Evolutionary conservation across 2,113 vertebrate genomes (phyloP).

Genomic region (Ochotona curzoniae): DNA sequence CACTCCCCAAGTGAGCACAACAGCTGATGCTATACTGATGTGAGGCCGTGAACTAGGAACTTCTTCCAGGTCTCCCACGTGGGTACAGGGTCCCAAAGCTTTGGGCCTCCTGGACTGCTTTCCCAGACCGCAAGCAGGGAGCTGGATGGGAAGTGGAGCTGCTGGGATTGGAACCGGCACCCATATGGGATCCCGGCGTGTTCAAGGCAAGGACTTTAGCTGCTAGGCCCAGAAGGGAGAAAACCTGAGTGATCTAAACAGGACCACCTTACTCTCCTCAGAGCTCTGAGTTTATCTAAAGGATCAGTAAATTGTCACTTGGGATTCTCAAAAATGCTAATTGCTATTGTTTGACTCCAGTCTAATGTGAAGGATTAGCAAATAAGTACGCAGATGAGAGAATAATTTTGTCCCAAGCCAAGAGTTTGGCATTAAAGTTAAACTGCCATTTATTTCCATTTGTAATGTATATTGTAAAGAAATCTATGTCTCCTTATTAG

Average conservation of each 20-base stretch:
- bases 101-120: too few relatives aligned
- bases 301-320: not conserved
- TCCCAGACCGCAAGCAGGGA: too few relatives aligned
- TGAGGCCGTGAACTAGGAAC: too few relatives aligned
- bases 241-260: not conserved
- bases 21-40: too few relatives aligned
- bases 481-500: not conserved
- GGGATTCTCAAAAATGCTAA: not conserved
- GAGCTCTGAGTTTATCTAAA: not conserved
- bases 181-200: too few relatives aligned
- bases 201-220: too few relatives aligned
- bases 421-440: conserved; percentile 15
- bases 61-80: too few relatives aligned
- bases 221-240: too few relatives aligned
- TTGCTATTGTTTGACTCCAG: not conserved
- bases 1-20: too few relatives aligned
- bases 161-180: too few relatives aligned
- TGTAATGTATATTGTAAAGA: not conserved
- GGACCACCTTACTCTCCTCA: not conserved
- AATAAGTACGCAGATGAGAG: not conserved
- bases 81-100: too few relatives aligned
- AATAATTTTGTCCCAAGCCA: not conserved
- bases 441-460: not conserved
- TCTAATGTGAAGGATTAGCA: not conserved
- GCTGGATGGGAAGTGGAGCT: too few relatives aligned